Conservation (phyloP, 2,888 invertebrate species). For the Strigamia transsilvanica region DNA sequence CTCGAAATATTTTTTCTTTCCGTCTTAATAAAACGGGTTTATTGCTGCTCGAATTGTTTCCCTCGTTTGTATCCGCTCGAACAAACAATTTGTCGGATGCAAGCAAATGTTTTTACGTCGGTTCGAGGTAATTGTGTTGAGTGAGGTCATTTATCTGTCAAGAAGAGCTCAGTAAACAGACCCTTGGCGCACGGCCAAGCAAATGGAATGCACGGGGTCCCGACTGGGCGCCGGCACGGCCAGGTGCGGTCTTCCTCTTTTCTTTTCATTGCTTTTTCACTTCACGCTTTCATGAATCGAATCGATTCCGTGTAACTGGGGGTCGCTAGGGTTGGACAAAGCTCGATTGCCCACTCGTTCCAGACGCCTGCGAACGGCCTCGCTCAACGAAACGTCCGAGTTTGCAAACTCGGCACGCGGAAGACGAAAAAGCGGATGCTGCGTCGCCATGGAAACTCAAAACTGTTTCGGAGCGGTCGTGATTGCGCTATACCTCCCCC, state of each 20-base stretch:
- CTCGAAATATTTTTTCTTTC: not conserved
- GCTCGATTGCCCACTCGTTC: not conserved
- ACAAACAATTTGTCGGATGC: slow-evolving; percentile 39
- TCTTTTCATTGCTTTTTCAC: not conserved
- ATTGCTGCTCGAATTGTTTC: slow-evolving; percentile 14
- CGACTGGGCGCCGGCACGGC: not conserved
- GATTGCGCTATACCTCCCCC: not conserved
- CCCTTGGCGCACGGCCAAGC: slow-evolving; percentile 12
- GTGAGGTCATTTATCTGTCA: slow-evolving; percentile 39
- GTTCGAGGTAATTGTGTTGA: slow-evolving; percentile 39
- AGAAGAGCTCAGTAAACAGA: slow-evolving; percentile 36
- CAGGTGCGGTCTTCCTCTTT: slow-evolving; percentile 27
- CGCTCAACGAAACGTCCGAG: too few relatives aligned
- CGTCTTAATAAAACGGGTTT: not conserved
- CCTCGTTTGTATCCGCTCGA: not conserved
- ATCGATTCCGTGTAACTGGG: not conserved
- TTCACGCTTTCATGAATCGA: slow-evolving; percentile 17
- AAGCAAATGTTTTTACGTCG: slow-evolving; percentile 18
- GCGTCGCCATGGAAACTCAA: not conserved
- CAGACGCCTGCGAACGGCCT: not conserved
- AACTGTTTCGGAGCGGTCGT: not conserved
- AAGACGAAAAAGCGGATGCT: not conserved
- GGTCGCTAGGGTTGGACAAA: not conserved
- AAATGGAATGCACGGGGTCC: slow-evolving; percentile 11
- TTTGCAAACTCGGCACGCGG: not conserved